Percentiles rank a stretch among this genome's conserved stretches.
phyloP scores from a whole-genome alignment of 64 coral and sea anemone genomes.

The Montipora cactus region DNA sequence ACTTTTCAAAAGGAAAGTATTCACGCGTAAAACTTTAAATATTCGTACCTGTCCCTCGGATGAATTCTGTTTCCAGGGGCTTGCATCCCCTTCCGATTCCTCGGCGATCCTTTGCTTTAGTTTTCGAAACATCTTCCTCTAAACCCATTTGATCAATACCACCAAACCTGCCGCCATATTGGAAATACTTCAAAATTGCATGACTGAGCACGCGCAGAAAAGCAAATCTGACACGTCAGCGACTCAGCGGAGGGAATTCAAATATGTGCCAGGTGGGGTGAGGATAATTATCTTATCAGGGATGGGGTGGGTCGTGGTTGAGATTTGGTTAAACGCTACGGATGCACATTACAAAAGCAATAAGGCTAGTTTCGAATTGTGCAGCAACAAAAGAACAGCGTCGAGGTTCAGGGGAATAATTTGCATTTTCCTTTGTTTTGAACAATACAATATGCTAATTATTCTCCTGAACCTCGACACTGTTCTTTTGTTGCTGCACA shows the following conservation, averaged over 20 bases:
- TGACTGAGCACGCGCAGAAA: conserved; percentile 66
- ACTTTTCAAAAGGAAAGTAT: conserved; percentile 20
- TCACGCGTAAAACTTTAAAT: conserved; percentile 36
- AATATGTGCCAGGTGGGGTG: not conserved
- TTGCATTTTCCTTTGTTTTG: no score
- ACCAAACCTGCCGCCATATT: conserved; percentile 89
- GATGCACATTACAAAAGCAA: no score
- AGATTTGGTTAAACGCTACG: not conserved
- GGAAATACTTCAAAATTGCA: conserved; percentile 8
- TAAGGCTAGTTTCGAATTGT: no score
- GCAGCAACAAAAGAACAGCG: no score
- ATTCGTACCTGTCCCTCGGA: conserved; percentile 46
- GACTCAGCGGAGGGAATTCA: conserved; percentile 10
- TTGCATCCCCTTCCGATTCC: conserved; percentile 94
- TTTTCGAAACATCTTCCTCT: conserved; percentile 94
- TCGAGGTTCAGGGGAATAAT: no score
- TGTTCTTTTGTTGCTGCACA: no score
- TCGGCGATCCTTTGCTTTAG: conserved; percentile 96
- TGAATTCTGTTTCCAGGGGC: conserved; percentile 43
- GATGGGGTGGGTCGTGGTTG: no score
- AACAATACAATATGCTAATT: no score
- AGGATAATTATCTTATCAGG: not conserved
- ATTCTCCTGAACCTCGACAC: no score
- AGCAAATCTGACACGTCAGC: conserved; percentile 88
- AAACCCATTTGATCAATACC: conserved; percentile 62